Evolutionary conservation across 1,140 invertebrate genomes (phyloP).

Genomic region (Ceratina calcarata): DNA sequence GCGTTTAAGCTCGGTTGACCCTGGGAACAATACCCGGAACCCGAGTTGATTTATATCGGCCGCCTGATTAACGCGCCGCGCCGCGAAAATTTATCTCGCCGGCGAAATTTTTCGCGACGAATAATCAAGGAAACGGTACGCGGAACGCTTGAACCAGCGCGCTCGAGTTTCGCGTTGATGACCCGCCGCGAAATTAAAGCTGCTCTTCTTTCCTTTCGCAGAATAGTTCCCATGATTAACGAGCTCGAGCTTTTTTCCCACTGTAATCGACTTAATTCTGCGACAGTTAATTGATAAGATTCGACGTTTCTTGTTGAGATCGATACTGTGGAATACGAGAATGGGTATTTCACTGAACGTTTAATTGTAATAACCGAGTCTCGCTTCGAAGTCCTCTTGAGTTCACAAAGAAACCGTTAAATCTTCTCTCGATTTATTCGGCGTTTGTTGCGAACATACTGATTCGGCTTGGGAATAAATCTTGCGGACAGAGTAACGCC

Average conservation of each 20-base stretch:
- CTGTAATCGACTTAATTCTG: too few species aligned
- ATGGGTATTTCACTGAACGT: too few species aligned
- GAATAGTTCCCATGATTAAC: too few species aligned
- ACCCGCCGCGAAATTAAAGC: too few species aligned
- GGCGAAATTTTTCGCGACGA: slow-evolving; percentile 11
- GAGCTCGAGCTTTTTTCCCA: too few species aligned
- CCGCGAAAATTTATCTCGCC: slow-evolving; percentile 13
- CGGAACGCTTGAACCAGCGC: neutral
- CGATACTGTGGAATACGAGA: too few species aligned
- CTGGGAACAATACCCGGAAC: slow-evolving; percentile 43
- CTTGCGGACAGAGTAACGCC: neutral
- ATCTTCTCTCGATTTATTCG: neutral
- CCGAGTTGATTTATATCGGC: slow-evolving; percentile 40
- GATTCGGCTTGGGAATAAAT: slow-evolving; percentile 3
- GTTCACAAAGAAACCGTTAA: too few species aligned
- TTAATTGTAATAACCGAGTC: neutral
- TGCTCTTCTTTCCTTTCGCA: too few species aligned
- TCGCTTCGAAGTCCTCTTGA: too few species aligned
- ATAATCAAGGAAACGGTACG: slow-evolving; percentile 18
- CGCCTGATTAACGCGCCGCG: slow-evolving; percentile 34
- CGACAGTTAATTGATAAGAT: too few species aligned
- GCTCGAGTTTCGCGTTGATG: too few species aligned
- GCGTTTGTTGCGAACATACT: neutral
- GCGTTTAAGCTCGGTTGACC: slow-evolving; percentile 28
- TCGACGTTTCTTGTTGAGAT: too few species aligned